Base-by-base conservation (phyloP, 2,113 vertebrate species). In the Dicrurus megarhynchus region DNA sequence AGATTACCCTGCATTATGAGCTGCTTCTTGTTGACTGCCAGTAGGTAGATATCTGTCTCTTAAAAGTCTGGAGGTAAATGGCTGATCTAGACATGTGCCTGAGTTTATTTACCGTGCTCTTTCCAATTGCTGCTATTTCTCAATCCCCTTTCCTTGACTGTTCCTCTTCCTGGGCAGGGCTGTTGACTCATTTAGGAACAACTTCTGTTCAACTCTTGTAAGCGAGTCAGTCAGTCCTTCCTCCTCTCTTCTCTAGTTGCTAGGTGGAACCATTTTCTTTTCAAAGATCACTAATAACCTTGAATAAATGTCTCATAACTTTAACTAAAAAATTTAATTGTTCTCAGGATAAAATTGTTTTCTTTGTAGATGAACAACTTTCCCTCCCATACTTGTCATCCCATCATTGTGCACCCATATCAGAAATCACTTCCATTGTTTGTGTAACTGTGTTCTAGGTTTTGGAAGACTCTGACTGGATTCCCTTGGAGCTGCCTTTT, bases 171-270 rank as follows among this genome's bases (percentile, higher is more conserved):
- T 61, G 80, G 83, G 83, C 52, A 52, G 64, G 64, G 76, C 76
- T 64, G 39, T 89, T 93, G 95, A 88, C 59, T 96, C 86, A 84
- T 86, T 85, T 42, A 77, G 67, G 41, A 88, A 9, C 60, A 74
- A 39, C 55, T 83, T 94, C 41, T 74, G 21, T 85, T 82, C 63
- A 39, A 0, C 61, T 93, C 35, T 24, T 63, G 24, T 59, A 75
- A 23, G 9, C 44, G 1, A 87, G 56, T 89, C 80, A 68, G 56
- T 76, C 55, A 92, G 0, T 60, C 24, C 20, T 88, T 37, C 63
- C 56, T 83, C 33, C 33, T 88, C 33, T 86, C 41, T 89, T 80
- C 27, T 63, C 6, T 28, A 41, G 52, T 81, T 93, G 60, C 50
- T 70, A 55, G 30, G 60, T 47, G 50, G 60, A 84, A 69, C 46